Base-by-base conservation (phyloP, 2,888 invertebrate genomes). In the Catocala nupta region DNA sequence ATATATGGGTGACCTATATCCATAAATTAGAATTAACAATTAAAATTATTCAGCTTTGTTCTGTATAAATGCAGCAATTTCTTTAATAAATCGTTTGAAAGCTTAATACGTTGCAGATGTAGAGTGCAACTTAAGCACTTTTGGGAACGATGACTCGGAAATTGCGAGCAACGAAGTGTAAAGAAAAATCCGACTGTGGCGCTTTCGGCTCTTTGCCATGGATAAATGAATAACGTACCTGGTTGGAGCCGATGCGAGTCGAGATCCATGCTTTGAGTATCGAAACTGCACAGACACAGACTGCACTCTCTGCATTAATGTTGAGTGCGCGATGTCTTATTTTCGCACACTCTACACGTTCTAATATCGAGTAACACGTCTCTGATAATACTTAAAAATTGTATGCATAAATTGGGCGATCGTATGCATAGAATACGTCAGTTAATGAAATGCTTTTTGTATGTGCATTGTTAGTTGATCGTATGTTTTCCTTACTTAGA, bases 101-200 rank as follows among this genome's bases (percentile, higher is more conserved):
- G 45, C 47, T 59, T 59, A 63, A 59, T 48, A 57, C 57, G 53
- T 52, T 59, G 62, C 59, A 65, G 59, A 64, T 65, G 58, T 55
- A 50, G 52, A 70, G 55, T 67, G 70, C 78, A 72, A 72, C 75
- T 70, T 64, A 60, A 70, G 55, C 45, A 68, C 61, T 77, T 75
- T 75, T 67, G 13, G 59, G 25, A 51, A 44, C 61, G 48, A 49
- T 68, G 70, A 65, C 63, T 62, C 49, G 57, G 64, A 77, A 72
- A 70, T 52, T 58, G 62, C 8, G 54, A 68, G 64, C 73, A 76
- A 51, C 51, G 66, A 55, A 68, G 64, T 70, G 75, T 72, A 53
- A 66, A 68, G 59, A 68, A 75, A 70, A 68, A 59, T 65, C 42
- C 7, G 42, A 52, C 36, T 52, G 59, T 50, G 55, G 51, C 36